Base-by-base conservation (phyloP, 2,113 vertebrate genomes). In the Hiodon tergisus region DNA sequence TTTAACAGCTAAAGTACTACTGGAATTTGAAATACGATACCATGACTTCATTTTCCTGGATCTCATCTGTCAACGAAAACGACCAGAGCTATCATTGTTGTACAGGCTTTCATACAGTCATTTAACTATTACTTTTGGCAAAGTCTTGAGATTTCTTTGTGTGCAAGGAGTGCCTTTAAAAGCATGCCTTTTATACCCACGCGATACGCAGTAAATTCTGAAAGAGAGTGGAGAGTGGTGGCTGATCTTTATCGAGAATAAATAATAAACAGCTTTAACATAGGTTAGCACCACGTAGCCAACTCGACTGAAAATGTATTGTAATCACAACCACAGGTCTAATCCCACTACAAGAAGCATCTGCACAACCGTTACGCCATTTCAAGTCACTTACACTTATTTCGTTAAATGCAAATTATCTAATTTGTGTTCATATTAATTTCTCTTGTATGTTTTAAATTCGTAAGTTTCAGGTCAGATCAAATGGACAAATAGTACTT, bases 401-500 rank as follows among this genome's bases (percentile, higher is more conserved):
- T 31, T 31, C 31, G 31, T 31, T 31, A 31, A 31, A 31, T 31
- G 31, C 31, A 31, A 31, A 31, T 31, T 31, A 31, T 31, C 31
- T 2, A 31, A 31, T 1, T 31, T 31, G 31, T 31, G 31, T 31
- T 31, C 31, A 31, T 31, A 31, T 31, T 31, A 31, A 31, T 31
- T 31, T 31, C 31, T 31, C 31, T 31, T 31, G 31, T 31, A 66
- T 46, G 48, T 47, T 47, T 66, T 66, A 7, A 66, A 85, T 81
- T 81, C 77, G 81, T 85, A 79, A 85, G 75, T 83, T 80, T 79
- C 79, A 85, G 67, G 78, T 76, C 75, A 89, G 89, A 86, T 81
- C 85, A 84, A 84, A 93, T 77, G 89, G 90, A 92, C 91, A 93
- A 91, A 91, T 90, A 91, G 90, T 89, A 86, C 90, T 86, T 88